Base-by-base conservation (phyloP, 37 sponge, comb jelly and placozoan species). In the Diacarnus erythraeanus region DNA sequence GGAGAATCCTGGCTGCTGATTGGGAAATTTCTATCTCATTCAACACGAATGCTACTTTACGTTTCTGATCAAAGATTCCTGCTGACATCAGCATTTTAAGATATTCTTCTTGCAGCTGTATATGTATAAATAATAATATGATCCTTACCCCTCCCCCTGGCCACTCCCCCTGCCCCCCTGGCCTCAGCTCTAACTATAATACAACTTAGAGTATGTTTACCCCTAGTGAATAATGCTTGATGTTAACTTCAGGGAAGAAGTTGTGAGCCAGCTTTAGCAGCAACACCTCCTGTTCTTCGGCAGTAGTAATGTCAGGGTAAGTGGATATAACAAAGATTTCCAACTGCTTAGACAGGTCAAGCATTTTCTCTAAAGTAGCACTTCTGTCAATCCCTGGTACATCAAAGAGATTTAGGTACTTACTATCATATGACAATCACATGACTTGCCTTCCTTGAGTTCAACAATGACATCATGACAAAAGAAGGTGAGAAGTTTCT, bases 31-130 rank as follows among this genome's bases (percentile, higher is more conserved):
- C 70, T 40, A 75, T 31, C 39, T 75, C 64, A 1, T 38, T 8
- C 40, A 26, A 29, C 2, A 57, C 18, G 30, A 64, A 38, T n/a
- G 38, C 35, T 25, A 38, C 30, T n/a, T n/a, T n/a, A n/a, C n/a
- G n/a, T 17, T 23, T n/a, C 36, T 64, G 56, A 15, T 77, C 44
- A 43, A 81, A 79, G 35, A 78, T 42, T n/a, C 76, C 63, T 22
- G 77, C 69, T 37, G 71, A 5, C 15, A 38, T 20, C 78, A 91
- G 71, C 69, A 86, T 74, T 25, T 44, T 36, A 36, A 79, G 22
- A 54, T 82, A 86, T 23, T 74, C 42, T 70, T 86, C 64, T 75
- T 86, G 59, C 25, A 91, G 69, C 91, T 91, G 65, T 43, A 33
- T 22, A 64, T 3, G 41, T 3, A 29, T 23, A 5, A 74, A 29